Evolutionary conservation across 2,113 vertebrate species (phyloP), one percentile per base, ranked within the genome.

Genomic region (Piprites chloris): DNA sequence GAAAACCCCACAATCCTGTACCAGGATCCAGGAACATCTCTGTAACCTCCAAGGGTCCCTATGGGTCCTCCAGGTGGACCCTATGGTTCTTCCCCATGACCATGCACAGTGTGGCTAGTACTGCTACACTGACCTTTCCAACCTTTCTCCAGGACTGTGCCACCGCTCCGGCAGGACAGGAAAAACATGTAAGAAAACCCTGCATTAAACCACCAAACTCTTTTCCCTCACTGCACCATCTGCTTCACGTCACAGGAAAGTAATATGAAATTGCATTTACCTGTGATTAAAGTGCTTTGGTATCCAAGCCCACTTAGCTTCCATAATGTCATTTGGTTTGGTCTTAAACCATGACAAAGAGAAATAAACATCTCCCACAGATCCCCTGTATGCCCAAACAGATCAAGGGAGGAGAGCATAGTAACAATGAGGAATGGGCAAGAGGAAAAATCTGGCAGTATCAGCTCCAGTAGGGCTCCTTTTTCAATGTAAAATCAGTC

Each of bases 401-500:
- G 9, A 28, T 26, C 8, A 73, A 76, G 4, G 23, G 21, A 73
- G 5, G 3, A 56, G 15, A n/a, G 11, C 46, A 5, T 6, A 37
- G 10, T n/a, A 63, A 61, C 21, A n/a, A 44, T 24, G 12, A 74
- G 9, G n/a, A 89, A 73, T 32, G 35, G n/a, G 33, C 10, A 67
- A 28, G 7, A 49, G 35, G 6, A 84, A 12, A 87, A 93, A 84
- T 52, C 15, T 58, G 53, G 4, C 12, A 63, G 14, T 42, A 72
- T 6, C 24, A 67, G 26, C 11, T 79, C 5, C 7, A 49, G 5
- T 28, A 47, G 9, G 7, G 56, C 8, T 71, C 5, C 0, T 17
- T 74, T 55, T 53, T 69, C 26, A 23, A 24, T 4, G 15, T 30
- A 52, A 77, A 24, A 33, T 12, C 18, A 62, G 8, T 5, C 9